phyloP scores from a whole-genome alignment of 2,888 invertebrate species.

The Torymus auratus region DNA sequence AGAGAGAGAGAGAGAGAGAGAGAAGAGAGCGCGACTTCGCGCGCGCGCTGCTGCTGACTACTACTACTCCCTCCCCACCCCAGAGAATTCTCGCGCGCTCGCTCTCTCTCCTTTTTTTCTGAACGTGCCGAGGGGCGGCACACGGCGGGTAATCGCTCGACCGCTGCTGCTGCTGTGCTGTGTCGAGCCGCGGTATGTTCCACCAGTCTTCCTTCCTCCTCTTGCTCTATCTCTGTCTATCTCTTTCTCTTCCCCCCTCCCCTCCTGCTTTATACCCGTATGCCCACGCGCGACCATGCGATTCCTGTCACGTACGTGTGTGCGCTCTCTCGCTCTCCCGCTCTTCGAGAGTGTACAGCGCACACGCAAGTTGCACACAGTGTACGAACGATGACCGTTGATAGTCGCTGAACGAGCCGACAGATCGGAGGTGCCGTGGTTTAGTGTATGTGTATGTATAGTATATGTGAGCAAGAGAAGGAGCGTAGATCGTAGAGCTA shows the following conservation, averaged over 20 bases:
- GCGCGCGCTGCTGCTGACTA: not conserved
- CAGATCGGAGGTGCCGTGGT: conserved; percentile 38
- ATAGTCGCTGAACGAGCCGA: conserved; percentile 39
- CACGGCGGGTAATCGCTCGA: conserved; percentile 57
- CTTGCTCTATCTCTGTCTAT: not conserved
- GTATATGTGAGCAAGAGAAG: no score
- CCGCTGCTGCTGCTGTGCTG: conserved; percentile 48
- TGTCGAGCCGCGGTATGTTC: conserved; percentile 53
- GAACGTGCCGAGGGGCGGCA: conserved; percentile 59
- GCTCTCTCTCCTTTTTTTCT: conserved; percentile 55
- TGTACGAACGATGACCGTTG: conserved; percentile 46
- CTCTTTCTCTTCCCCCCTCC: no score
- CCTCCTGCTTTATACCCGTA: not conserved
- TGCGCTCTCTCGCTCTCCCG: conserved; percentile 40
- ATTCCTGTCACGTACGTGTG: conserved; percentile 19
- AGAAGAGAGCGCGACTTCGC: conserved; percentile 18
- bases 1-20: conserved; percentile 6
- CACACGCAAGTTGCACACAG: conserved; percentile 40
- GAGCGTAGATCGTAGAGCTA: no score
- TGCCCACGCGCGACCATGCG: conserved; percentile 6
- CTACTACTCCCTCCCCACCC: conserved; percentile 8
- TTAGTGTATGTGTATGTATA: no score
- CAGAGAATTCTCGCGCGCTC: not conserved
- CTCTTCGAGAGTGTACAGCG: conserved; percentile 15
- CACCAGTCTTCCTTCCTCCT: conserved; percentile 47